phyloP scores from a whole-genome alignment of 2,113 vertebrate genomes.

The Marmota monax region DNA sequence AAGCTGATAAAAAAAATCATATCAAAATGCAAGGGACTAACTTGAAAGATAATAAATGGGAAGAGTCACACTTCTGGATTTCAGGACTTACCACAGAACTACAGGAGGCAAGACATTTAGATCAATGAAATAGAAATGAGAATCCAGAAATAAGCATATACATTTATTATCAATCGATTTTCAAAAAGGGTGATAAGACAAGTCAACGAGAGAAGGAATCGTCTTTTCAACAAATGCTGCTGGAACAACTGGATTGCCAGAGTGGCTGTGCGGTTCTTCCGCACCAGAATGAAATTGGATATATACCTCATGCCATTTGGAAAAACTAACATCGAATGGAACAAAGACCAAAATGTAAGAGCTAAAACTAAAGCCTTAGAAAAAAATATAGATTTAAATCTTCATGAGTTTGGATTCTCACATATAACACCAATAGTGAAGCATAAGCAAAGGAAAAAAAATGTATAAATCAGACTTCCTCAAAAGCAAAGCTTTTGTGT shows the following conservation, averaged over 20 bases:
- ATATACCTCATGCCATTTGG: neutral
- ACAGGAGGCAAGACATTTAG: neutral
- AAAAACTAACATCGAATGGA: neutral
- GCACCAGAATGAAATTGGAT: neutral
- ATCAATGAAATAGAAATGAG: neutral
- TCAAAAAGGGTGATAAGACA: neutral
- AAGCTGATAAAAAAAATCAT: slow-evolving; percentile 18
- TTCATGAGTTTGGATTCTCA: neutral
- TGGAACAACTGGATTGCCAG: neutral
- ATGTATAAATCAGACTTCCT: neutral
- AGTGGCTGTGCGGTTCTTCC: no score
- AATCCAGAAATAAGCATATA: neutral
- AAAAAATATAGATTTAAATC: neutral
- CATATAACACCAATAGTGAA: neutral
- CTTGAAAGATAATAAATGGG: neutral
- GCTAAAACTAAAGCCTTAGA: neutral
- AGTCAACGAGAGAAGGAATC: neutral
- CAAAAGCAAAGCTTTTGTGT: neutral
- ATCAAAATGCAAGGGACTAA: neutral
- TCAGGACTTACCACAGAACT: neutral
- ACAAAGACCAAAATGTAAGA: neutral
- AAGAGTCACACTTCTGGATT: neutral
- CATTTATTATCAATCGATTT: neutral
- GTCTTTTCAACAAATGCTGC: neutral
- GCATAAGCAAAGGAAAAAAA: neutral